These are phyloP conservation scores for Boleophthalmus pectinirostris DNA, from an alignment of 2,113 vertebrate species.

Conservation along the genomic window DNA sequence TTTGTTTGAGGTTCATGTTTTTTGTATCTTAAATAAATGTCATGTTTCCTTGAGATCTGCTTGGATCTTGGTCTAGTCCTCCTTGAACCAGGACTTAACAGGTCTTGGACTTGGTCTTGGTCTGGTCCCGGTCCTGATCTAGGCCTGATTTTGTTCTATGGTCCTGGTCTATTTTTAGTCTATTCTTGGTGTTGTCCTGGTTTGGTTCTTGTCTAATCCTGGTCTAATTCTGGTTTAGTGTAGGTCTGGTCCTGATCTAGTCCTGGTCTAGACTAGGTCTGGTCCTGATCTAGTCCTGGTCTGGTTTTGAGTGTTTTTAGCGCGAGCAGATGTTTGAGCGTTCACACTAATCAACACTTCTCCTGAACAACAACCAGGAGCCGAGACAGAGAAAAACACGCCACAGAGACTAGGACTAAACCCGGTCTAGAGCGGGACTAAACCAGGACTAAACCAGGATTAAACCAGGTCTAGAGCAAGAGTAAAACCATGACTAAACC, in stretches of 20 bases:
- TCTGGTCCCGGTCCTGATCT: no score
- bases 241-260: neutral
- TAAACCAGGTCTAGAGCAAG: neutral
- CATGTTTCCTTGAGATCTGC: no score
- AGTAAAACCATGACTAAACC: neutral
- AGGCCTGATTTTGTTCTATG: no score
- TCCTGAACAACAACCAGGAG: neutral
- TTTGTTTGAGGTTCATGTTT: no score
- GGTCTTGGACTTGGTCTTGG: no score
- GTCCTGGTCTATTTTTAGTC: no score
- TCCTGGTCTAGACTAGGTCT: no score
- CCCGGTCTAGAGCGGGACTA: neutral
- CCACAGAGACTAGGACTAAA: neutral
- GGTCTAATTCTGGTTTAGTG: neutral
- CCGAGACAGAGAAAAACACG: neutral
- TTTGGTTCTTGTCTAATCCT: no score
- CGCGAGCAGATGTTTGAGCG: slow-evolving; percentile 3
- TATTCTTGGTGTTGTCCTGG: no score
- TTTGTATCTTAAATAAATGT: no score
- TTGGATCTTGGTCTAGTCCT: no score
- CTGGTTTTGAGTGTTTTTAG: neutral
- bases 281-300: neutral
- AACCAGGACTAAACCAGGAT: neutral
- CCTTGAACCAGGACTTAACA: no score
- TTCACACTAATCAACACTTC: slow-evolving; percentile 9